phyloP scores from a whole-genome alignment of 2,797 vertebrate genomes.

The Threskiornis aethiopicus region DNA sequence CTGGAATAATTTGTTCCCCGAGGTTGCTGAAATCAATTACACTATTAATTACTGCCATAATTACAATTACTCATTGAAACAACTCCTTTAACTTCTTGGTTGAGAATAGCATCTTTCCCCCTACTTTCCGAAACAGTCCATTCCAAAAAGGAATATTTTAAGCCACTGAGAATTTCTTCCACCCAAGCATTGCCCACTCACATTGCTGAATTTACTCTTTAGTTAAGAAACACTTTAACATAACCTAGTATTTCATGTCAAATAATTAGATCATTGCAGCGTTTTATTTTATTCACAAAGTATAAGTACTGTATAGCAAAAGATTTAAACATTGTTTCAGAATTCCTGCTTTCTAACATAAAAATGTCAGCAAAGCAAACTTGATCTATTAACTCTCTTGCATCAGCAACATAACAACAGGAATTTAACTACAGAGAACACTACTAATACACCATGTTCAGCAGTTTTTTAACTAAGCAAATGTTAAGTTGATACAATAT shows the following conservation, averaged over 20 bases:
- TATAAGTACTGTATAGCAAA: not conserved
- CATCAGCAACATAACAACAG: conserved; percentile 30
- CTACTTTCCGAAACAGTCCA: not conserved
- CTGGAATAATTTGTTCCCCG: not conserved
- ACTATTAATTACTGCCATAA: conserved; percentile 31
- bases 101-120: not conserved
- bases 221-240: not conserved
- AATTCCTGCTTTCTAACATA: conserved; percentile 29
- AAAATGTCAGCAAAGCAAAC: conserved; percentile 31
- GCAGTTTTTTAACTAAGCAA: conserved; percentile 55
- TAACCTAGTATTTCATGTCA: not conserved
- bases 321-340: conserved; percentile 12
- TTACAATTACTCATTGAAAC: conserved; percentile 12
- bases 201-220: not conserved
- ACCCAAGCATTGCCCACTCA: not conserved
- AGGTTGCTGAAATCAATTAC: conserved; percentile 20
- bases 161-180: not conserved
- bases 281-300: conserved; percentile 50
- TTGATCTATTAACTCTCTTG: conserved; percentile 20
- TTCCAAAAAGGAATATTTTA: not conserved
- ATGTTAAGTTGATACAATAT: conserved; percentile 17
- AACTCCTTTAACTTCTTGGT: not conserved
- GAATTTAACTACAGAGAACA: conserved; percentile 43
- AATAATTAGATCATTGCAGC: conserved; percentile 42
- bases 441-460: conserved; percentile 39